Base-by-base conservation (phyloP, 2,888 invertebrate species). In the Aproaerema taeniolella region DNA sequence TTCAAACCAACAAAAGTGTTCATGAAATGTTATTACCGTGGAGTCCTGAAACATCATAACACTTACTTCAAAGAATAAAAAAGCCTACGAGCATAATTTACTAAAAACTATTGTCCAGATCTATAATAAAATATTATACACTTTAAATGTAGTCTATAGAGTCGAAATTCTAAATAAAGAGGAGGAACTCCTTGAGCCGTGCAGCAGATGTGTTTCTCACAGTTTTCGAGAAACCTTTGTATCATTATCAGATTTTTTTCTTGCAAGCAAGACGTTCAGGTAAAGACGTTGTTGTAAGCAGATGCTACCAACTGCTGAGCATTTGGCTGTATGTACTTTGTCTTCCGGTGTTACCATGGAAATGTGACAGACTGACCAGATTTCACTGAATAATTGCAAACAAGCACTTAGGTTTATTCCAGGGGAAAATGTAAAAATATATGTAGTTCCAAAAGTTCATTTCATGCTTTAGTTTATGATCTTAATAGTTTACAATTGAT, bases 161-260 rank as follows among this genome's bases (percentile, higher is more conserved):
- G 26, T 26, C n/a, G 26, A 26, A 26, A n/a, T 9, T 26, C 8
- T 8, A 3, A 3, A n/a, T 12, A 4, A 11, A 4, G 16, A 15
- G 16, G 15, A 14, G 14, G 7, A 15, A 28, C 11, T 16, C 11
- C 35, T 24, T 9, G 26, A 24, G 8, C 16, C 37, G 30, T 16
- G 11, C 24, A 69, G 82, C 85, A 85, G 85, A 82, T 85, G 85
- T 74, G 66, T 70, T 78, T 75, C 75, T 67, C 75, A 70, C 71
- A 70, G 71, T 76, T 73, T 75, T 59, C 53, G 55, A 67, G 73
- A 65, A 66, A 75, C 67, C 72, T 75, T 81, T 76, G 81, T 80
- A 74, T 73, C 76, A 69, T 77, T 69, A 66, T 68, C 64, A 67
- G 70, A 67, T 77, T 80, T 80, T 81, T 85, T 79, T 73, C 65